Conservation (phyloP, 2,113 vertebrate species). For the Falco punctatus region DNA sequence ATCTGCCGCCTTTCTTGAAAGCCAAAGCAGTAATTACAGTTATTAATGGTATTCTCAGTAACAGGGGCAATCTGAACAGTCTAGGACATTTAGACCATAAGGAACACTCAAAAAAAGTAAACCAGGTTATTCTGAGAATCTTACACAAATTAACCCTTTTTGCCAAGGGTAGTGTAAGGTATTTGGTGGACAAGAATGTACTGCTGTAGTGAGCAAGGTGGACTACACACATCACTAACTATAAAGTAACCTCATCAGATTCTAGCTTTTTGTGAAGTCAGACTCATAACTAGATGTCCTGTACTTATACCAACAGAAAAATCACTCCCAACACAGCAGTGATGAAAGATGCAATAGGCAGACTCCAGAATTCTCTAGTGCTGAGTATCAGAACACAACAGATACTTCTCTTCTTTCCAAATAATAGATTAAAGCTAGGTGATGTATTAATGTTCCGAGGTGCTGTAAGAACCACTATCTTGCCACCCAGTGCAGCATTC, state of each 20-base stretch:
- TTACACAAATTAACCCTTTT: not conserved
- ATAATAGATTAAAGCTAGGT: not conserved
- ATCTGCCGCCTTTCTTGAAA: not conserved
- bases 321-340: not conserved
- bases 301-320: not conserved
- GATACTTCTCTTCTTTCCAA: not conserved
- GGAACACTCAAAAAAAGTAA: not conserved
- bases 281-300: not conserved
- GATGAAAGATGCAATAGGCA: not conserved
- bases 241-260: not conserved
- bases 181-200: not conserved
- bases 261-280: not conserved
- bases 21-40: not conserved
- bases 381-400: not conserved
- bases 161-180: too few species aligned
- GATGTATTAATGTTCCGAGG: not conserved
- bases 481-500: not conserved
- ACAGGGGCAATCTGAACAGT: not conserved
- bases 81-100: not conserved
- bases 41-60: not conserved
- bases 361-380: not conserved
- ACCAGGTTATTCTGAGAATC: not conserved
- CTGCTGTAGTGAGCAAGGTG: accelerated
- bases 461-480: not conserved
- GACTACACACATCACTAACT: not conserved